These are phyloP conservation scores for Hydrophis major DNA, from an alignment of 2,797 vertebrate species.

Conservation along the genomic window DNA sequence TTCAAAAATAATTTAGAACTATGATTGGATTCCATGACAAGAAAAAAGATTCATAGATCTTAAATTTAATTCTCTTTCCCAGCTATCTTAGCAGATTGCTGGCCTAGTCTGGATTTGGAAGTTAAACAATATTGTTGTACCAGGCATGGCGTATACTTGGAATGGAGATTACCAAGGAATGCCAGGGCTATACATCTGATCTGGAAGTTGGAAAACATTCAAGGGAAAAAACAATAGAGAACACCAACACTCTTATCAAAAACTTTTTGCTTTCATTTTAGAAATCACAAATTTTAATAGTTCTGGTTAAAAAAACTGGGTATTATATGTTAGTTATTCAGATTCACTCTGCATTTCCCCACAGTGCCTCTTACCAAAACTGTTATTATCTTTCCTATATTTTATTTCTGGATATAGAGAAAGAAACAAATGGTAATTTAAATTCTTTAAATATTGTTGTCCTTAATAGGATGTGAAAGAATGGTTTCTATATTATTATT, in stretches of 20 bases:
- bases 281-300: not conserved
- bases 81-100: not conserved
- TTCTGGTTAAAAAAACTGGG: not conserved
- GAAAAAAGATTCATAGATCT: not conserved
- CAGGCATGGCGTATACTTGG: not conserved
- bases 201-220: not conserved
- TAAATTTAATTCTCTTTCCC: not conserved
- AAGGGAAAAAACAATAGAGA: not conserved
- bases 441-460: not conserved
- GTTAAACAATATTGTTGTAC: not conserved
- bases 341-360: not conserved
- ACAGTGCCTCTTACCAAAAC: not conserved
- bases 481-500: not conserved
- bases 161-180: not conserved
- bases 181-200: not conserved
- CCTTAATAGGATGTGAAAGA: not conserved
- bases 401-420: constrained; percentile 24
- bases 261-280: not conserved
- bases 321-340: rapidly evolving
- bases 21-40: not conserved
- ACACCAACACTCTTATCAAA: not conserved
- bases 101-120: not conserved
- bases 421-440: constrained; percentile 4
- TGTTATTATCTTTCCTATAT: not conserved
- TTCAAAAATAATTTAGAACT: not conserved